Evolutionary conservation across 2,113 vertebrate species (phyloP).

Genomic region (Ailurus styani): DNA sequence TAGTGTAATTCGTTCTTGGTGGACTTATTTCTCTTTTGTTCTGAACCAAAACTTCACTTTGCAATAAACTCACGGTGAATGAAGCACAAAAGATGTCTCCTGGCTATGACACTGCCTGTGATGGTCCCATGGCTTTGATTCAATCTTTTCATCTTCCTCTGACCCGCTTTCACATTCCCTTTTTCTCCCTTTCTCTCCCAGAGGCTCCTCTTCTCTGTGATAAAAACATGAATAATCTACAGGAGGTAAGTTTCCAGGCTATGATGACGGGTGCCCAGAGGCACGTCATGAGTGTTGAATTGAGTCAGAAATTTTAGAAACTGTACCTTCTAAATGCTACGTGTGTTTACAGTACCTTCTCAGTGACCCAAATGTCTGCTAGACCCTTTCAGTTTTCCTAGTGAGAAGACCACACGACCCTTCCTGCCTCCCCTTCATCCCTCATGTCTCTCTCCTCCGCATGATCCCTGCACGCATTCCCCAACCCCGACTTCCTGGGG

Average conservation of each 20-base stretch:
- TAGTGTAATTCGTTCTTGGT: neutral
- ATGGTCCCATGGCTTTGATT: neutral
- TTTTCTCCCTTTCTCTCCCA: neutral
- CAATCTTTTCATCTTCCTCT: neutral
- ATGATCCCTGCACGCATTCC: neutral
- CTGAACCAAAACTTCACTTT: neutral
- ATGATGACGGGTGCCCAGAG: neutral
- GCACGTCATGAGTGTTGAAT: neutral
- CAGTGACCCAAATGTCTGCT: neutral
- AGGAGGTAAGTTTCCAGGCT: neutral
- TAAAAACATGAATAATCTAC: neutral
- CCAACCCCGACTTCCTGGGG: neutral
- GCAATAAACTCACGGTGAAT: neutral
- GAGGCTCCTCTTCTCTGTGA: neutral
- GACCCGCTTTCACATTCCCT: neutral
- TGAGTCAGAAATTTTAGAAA: neutral
- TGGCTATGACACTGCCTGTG: neutral
- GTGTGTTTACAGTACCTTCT: neutral
- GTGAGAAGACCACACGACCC: neutral
- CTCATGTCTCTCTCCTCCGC: neutral
- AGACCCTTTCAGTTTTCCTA: neutral
- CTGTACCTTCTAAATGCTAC: neutral
- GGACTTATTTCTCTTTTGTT: neutral
- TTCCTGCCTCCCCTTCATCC: neutral
- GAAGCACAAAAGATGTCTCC: neutral